Evolutionary conservation across 2,888 invertebrate species (phyloP).

Genomic region (Himalopsyche anomala): DNA sequence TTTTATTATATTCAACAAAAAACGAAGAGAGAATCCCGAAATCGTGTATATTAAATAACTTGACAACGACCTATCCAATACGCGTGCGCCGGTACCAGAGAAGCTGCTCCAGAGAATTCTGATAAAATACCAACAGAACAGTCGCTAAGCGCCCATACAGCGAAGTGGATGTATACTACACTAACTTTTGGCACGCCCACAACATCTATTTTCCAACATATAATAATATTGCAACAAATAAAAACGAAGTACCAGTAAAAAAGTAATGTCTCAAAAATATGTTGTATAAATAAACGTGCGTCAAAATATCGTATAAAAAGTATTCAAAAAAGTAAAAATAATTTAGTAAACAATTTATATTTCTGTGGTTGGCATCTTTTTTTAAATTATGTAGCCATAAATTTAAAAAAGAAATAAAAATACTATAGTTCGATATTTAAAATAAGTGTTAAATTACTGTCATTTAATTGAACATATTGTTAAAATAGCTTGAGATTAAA

Average conservation of each 20-base stretch:
- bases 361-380: neutral
- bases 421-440: too few relatives aligned
- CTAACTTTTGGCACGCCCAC: neutral
- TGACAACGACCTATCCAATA: conserved; percentile 8
- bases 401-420: neutral
- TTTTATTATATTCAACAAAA: too few relatives aligned
- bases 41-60: conserved; percentile 25
- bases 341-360: neutral
- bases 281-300: too few relatives aligned
- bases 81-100: conserved; percentile 21
- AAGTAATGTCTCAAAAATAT: neutral
- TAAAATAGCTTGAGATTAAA: neutral
- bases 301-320: too few relatives aligned
- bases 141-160: conserved; percentile 7
- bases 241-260: neutral
- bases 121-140: conserved; percentile 4
- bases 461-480: neutral
- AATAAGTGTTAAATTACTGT: too few relatives aligned
- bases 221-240: neutral
- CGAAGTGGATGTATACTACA: neutral
- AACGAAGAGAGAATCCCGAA: neutral
- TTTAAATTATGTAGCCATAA: neutral
- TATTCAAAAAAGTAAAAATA: neutral
- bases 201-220: neutral
- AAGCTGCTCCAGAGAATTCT: neutral